Percentiles rank a stretch among this genome's conserved stretches.
Evolutionary conservation across 2,113 vertebrate species (phyloP).

Genomic region (Mustela lutreola): DNA sequence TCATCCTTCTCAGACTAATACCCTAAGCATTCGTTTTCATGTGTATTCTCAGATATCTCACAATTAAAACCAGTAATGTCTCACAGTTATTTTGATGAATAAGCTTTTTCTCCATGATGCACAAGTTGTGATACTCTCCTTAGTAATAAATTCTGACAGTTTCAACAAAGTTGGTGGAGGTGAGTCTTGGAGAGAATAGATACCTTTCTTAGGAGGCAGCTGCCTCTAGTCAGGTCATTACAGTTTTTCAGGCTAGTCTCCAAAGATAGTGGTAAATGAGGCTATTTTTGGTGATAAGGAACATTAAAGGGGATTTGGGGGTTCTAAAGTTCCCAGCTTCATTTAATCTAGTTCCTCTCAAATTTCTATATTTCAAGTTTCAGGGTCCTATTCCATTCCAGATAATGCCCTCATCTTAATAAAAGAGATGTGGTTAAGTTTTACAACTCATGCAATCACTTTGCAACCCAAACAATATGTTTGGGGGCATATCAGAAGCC

Average conservation of each 20-base stretch:
- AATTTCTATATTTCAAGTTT: neutral
- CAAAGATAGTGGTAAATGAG: neutral
- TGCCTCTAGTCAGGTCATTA: neutral
- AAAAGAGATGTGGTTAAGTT: neutral
- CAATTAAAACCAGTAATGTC: neutral
- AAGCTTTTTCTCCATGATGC: neutral
- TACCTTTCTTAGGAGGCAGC: neutral
- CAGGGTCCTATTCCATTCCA: neutral
- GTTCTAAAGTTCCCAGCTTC: neutral
- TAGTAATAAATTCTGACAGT: neutral
- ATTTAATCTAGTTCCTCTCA: neutral
- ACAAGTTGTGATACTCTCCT: neutral
- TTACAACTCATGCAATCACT: neutral
- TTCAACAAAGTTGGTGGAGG: neutral
- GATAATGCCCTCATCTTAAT: neutral
- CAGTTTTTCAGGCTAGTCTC: neutral
- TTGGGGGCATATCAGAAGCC: neutral
- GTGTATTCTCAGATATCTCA: neutral
- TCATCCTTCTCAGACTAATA: neutral
- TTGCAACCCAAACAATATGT: neutral
- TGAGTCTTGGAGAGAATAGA: neutral
- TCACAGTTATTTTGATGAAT: neutral
- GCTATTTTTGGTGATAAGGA: neutral
- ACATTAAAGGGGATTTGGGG: neutral
- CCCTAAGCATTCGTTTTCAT: neutral